These are phyloP conservation scores for Gyps fulvus DNA, from an alignment of 2,113 vertebrate species.

Conservation along the genomic window DNA sequence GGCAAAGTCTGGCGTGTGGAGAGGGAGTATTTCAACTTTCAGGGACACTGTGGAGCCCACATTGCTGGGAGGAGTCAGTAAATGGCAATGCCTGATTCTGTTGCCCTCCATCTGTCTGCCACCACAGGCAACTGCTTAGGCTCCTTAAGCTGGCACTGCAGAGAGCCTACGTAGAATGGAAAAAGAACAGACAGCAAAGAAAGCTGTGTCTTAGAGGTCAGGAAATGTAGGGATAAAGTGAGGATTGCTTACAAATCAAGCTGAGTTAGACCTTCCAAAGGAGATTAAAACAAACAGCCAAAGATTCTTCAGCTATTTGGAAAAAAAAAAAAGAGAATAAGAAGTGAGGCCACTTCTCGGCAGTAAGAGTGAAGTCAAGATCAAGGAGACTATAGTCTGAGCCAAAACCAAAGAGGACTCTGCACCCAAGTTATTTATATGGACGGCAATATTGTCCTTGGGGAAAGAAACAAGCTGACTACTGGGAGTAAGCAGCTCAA, in stretches of 20 bases:
- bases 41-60: background rate
- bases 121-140: background rate
- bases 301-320: background rate
- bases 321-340: background rate
- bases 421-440: background rate
- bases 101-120: background rate
- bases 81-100: background rate
- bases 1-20: background rate
- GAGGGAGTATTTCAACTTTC: background rate
- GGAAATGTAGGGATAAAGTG: background rate
- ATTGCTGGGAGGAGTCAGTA: background rate
- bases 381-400: background rate
- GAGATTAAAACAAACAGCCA: conserved; percentile 2
- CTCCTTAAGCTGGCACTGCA: background rate
- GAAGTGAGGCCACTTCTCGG: background rate
- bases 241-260: background rate
- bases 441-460: background rate
- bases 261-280: background rate
- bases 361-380: background rate
- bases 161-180: background rate
- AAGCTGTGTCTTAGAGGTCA: background rate
- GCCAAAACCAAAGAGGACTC: background rate
- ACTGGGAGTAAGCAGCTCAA: background rate
- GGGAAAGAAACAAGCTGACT: background rate
- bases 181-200: background rate